Percentiles rank a stretch among this genome's conserved stretches.
Conservation (phyloP, 64 coral and sea anemone genomes). For the Dendrophyllia cribrosa region DNA sequence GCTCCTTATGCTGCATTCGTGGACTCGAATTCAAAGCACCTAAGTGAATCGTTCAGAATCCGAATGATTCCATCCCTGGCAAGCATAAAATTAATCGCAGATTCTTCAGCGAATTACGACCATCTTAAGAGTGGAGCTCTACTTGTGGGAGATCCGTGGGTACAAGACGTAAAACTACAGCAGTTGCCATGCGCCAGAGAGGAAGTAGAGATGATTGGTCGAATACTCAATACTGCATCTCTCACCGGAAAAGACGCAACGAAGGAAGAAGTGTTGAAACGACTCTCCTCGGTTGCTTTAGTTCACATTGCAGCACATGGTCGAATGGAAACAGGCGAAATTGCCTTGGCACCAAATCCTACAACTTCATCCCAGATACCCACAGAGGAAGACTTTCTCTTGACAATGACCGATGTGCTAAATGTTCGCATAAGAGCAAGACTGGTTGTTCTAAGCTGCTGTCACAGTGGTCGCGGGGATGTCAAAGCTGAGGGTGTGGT, state of each 20-base stretch:
- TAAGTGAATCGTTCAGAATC: too few relatives aligned
- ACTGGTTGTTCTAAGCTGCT: too few relatives aligned
- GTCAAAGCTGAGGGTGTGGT: too few relatives aligned
- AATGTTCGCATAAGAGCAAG: not conserved
- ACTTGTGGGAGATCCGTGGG: conserved; percentile 3
- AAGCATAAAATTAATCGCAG: conserved; percentile 19
- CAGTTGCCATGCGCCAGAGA: conserved; percentile 30
- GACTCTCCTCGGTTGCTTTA: not conserved
- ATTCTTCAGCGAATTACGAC: not conserved
- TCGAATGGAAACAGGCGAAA: conserved; percentile 6
- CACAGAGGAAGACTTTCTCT: not conserved
- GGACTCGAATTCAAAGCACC: not conserved
- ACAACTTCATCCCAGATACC: not conserved
- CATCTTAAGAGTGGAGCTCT: not conserved
- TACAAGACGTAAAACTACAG: not conserved
- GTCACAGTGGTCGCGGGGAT: too few relatives aligned
- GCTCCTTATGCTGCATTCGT: conserved; percentile 1
- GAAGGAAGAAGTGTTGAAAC: conserved; percentile 4
- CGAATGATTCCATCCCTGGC: too few relatives aligned
- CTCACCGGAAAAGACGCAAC: conserved; percentile 13
- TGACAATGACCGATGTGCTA: too few relatives aligned
- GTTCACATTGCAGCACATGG: conserved; percentile 36
- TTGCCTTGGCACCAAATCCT: not conserved
- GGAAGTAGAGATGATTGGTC: conserved; percentile 34
- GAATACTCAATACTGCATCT: conserved; percentile 21